A percentile compares a stretch with the other conserved stretches of the same genome.
Conservation (phyloP, 2,113 vertebrate genomes). For the Hyperoodon ampullatus region DNA sequence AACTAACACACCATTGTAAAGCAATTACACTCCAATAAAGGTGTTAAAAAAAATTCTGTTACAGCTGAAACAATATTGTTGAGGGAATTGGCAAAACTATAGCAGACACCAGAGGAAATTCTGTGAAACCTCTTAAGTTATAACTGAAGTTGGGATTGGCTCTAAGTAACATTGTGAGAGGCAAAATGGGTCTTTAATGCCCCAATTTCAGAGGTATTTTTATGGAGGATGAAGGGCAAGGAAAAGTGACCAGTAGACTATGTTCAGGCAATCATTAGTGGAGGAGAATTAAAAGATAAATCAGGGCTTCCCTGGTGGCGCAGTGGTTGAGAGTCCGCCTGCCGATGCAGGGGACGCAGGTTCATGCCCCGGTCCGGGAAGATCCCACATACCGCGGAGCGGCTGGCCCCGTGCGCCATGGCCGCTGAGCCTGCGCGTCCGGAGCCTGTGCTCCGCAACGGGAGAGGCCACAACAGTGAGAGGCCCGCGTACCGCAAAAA, state of each 20-base stretch:
- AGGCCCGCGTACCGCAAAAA: too few species aligned
- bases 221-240: background rate
- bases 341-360: too few species aligned
- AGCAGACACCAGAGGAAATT: constrained; percentile 1
- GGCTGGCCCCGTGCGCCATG: too few species aligned
- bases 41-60: background rate
- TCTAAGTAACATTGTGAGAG: background rate
- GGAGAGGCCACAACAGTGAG: too few species aligned
- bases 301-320: too few species aligned
- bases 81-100: background rate
- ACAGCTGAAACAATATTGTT: background rate
- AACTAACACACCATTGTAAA: too few species aligned
- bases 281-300: background rate
- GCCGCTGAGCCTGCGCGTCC: too few species aligned
- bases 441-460: too few species aligned
- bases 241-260: background rate
- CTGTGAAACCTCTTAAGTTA: background rate
- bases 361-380: too few species aligned
- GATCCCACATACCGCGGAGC: too few species aligned
- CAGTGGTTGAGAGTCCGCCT: too few species aligned
- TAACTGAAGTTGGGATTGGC: background rate
- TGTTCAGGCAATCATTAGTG: background rate
- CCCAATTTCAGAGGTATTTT: background rate
- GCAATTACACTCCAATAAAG: too few species aligned
- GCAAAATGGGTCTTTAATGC: background rate